Base-by-base conservation (phyloP, 2,113 vertebrate species). In the Phyllopteryx taeniolatus region DNA sequence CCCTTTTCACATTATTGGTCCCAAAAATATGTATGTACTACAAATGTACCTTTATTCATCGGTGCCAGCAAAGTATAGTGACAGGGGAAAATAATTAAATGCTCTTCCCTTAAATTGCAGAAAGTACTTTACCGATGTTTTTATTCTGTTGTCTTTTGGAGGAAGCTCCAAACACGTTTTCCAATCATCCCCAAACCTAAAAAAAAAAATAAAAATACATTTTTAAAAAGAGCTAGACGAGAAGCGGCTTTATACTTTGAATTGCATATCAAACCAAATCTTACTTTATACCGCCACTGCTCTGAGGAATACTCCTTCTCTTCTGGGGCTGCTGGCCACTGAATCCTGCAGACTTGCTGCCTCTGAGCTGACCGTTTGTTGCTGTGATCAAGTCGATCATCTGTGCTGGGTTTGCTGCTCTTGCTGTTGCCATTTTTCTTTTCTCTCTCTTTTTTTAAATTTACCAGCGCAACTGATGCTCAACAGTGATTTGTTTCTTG, bases 111-210 rank as follows among this genome's bases (percentile, higher is more conserved):
- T 39, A 39, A 39, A 39, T 27, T 27, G 27, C 35, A 1, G 3
- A 39, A 39, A 39, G 35, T 61, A 47, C n/a, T 47, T 91, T 70
- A 92, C 91, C 19, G 91, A 90, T 70, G 91, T 92, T 84, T 71
- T 83, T 71, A 91, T 86, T 78, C 91, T 79, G 82, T 46, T 85
- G 86, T 92, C 91, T 87, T 80, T 92, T 47, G 91, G 90, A 54
- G 91, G 91, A 71, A 92, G 87, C 70, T 90, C 85, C 13, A 92
- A 78, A 73, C 78, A 88, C 73, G 74, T 89, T 77, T 91, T 92
- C 91, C 91, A 92, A 83, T 92, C 90, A 12, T 91, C 91, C 60
- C 89, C 91, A 54, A 92, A 92, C 86, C 90, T 92, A 27, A 44
- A 7, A 27, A 46, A 13, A 44, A 20, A n/a, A 44, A 63, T 7